phyloP scores from a whole-genome alignment of 2,797 vertebrate species.

The Malacoraja senta region DNA sequence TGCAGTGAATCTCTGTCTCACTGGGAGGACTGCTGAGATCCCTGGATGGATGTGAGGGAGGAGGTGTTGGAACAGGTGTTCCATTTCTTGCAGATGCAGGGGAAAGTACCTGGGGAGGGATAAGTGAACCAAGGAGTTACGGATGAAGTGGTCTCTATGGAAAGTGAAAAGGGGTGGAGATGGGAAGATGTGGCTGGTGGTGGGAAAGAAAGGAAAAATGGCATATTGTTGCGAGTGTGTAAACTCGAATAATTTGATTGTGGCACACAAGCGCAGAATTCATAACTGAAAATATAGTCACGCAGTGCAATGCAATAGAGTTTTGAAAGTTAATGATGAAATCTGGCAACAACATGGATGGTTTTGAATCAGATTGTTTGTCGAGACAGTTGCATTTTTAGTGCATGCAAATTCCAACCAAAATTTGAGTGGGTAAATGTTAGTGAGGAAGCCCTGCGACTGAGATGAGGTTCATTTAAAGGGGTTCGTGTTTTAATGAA shows the following conservation, averaged over 20 bases:
- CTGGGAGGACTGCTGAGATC: too few relatives aligned
- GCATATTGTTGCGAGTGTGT: not conserved
- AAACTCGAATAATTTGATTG: not conserved
- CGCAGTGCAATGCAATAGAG: not conserved
- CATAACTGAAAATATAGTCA: not conserved
- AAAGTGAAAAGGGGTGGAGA: too few relatives aligned
- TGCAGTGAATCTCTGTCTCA: too few relatives aligned
- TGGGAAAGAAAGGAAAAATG: not conserved
- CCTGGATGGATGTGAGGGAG: too few relatives aligned
- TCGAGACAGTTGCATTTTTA: not conserved
- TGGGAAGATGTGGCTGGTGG: too few relatives aligned
- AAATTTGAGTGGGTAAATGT: slow-evolving; percentile 12
- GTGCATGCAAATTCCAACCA: not conserved
- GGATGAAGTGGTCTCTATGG: too few relatives aligned
- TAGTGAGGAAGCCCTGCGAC: not conserved
- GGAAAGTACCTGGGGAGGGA: too few relatives aligned
- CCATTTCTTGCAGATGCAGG: too few relatives aligned
- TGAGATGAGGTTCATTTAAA: not conserved
- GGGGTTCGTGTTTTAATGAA: not conserved
- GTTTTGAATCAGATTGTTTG: not conserved
- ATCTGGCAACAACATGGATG: slow-evolving; percentile 21
- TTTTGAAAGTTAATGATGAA: not conserved
- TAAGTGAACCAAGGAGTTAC: too few relatives aligned
- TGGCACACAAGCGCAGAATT: not conserved
- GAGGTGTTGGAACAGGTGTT: too few relatives aligned